A percentile compares a stretch with the other conserved stretches of the same genome.
These are phyloP conservation scores for Telmatherina bonti DNA, from an alignment of 2,797 vertebrate genomes.

Conservation along the genomic window DNA sequence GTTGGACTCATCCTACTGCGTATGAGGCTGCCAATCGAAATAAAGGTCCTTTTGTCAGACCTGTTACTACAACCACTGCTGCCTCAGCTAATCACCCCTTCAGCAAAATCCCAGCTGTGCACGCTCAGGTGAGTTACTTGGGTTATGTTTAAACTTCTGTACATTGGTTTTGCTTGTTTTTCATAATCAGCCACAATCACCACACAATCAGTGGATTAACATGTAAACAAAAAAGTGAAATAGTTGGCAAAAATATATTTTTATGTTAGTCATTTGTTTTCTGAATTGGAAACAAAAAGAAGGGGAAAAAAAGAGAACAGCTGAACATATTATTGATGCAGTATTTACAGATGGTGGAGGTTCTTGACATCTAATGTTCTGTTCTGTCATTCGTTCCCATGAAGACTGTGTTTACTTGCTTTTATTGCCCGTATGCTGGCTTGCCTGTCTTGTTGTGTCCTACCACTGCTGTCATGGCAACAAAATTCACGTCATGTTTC, in stretches of 20 bases:
- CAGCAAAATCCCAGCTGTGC: constrained; percentile 90
- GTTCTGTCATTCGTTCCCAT: constrained; percentile 40
- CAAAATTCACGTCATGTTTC: constrained; percentile 74
- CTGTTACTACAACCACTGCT: constrained; percentile 84
- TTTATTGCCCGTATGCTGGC: constrained; percentile 67
- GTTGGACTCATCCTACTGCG: constrained; percentile 88
- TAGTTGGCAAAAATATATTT: background rate
- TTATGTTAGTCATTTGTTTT: background rate
- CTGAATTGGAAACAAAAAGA: background rate
- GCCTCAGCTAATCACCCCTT: constrained; percentile 88
- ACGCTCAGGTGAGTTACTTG: constrained; percentile 88
- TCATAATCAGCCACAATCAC: background rate
- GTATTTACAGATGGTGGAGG: constrained; percentile 31
- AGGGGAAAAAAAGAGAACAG: background rate
- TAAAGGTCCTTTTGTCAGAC: constrained; percentile 91
- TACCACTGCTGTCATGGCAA: constrained; percentile 80
- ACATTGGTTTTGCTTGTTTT: background rate
- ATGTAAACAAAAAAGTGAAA: constrained; percentile 10
- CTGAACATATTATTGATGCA: constrained; percentile 5
- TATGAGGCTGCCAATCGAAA: constrained; percentile 90
- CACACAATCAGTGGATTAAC: background rate
- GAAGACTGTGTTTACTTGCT: constrained; percentile 58
- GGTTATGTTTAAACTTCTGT: background rate
- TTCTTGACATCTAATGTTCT: constrained; percentile 29
- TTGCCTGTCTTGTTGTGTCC: constrained; percentile 70